Evolutionary conservation across 2,888 invertebrate species (phyloP), one percentile per base, ranked within the genome.

Genomic region (Protodeltote pygarga): DNA sequence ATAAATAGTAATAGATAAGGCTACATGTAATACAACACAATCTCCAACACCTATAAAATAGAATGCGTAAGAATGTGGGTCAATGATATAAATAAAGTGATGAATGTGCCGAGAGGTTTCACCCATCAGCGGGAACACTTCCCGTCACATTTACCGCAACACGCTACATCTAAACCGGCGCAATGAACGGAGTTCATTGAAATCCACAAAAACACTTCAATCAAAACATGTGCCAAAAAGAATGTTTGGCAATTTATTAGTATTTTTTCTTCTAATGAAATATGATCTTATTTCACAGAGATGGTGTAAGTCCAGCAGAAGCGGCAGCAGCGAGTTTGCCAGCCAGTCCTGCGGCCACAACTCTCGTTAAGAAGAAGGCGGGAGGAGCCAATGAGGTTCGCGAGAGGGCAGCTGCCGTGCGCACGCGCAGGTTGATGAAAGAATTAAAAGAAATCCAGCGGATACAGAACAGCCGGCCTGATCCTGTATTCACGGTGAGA

Each of bases 381-480:
- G 84, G 81, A 32, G 87, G 71, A 54, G 81, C 85, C 15, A 82
- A 63, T 47, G 90, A 90, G 44, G 87, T 79, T 27, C 85, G 93
- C 73, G 83, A 92, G 76, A 65, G 93, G 31, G 85, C 93, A 63
- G 80, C 93, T 65, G 79, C 90, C 69, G 93, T 94, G 38, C 94
- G 97, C 61, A 94, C 96, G 19, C 93, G 96, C 51, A 92, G 97
- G 32, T 93, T 97, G 46, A 97, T 97, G 97, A 97, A 97, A 82
- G 97, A 97, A 76, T 94, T 95, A 63, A 95, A 95, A 65, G 96
- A 97, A 83, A 95, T 97, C 72, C 95, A 96, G 78, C 93, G 95
- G 71, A 87, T 94, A 53, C 96, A 96, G 80, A 93, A 93, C 69
- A 93, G 93, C 67, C 93, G 94, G 53, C 83, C 93, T n/a, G 95